Base-by-base conservation (phyloP, 1,140 invertebrate species). In the Aporrectodea caliginosa region DNA sequence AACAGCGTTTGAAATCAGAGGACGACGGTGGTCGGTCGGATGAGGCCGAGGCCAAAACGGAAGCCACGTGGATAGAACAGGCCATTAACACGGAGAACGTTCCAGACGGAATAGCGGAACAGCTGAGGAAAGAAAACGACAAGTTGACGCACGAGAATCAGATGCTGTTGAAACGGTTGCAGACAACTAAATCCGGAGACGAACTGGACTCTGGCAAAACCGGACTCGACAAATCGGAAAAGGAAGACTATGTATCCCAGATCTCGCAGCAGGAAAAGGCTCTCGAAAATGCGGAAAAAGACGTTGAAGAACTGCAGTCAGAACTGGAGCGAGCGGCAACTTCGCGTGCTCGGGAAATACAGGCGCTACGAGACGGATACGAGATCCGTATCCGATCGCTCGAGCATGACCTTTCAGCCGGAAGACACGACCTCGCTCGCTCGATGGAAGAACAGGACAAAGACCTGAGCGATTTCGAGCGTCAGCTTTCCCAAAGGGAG, bases 301-400 rank as follows among this genome's bases (percentile, higher is more conserved):
- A 79, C 14, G 43, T 79, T 12, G 35, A 73, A 27, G 32, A 34
- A 35, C 69, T 77, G 35, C 73, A 82, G 77, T 74, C 68, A 22
- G 79, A 82, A 35, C 35, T 84, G 35, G 73, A 78, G 33, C 58
- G 68, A 12, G 73, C 79, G 32, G 81, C 81, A 80, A 35, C 35
- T 29, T 72, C 81, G 22, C 82, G 82, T 75, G 71, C 79, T 75
- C 81, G 81, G 31, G 78, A 84, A 79, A 75, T 84, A 12, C 35
- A 69, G 2, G 75, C 80, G 29, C 75, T 84, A 14, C 82, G 82
- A 69, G 74, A 81, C 16, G 77, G 79, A 1, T 84, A 84, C 73
- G 81, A 83, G 29, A 79, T 79, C 43, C 33, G 78, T 14, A 79
- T 79, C 35, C 14, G 32, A 29, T 79, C 78, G 16, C 72, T 79